Evolutionary conservation across 2,113 vertebrate species (phyloP), one percentile per base, ranked within the genome.

Genomic region (Megaleporinus macrocephalus): DNA sequence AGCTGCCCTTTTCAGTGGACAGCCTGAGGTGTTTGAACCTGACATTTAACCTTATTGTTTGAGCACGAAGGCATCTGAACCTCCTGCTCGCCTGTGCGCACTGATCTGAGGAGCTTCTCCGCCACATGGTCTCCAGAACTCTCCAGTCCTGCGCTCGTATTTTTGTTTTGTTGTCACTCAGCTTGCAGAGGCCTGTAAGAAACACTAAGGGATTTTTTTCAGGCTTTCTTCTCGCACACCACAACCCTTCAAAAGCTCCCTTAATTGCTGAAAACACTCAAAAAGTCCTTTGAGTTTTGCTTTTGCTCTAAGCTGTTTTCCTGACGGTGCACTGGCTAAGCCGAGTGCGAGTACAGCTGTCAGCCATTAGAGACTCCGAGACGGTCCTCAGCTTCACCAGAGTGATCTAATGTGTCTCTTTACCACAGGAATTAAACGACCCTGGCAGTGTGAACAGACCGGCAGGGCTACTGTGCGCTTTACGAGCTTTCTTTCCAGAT

Each of bases 121-220:
- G 9, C 27, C 22, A 2, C 59, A 29, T 44, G 11, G 1, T 11
- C 7, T 59, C 7, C 65, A 36, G 18, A 47, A 47, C 13, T 26
- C 5, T n/a, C 72, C 70, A 29, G 33, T n/a, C 53, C 72, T 53
- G 12, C 53, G 20, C 20, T 61, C 24, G 59, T 55, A 69, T 78
- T 78, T 9, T 69, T 44, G n/a, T 47, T 12, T 16, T 11, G n/a
- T 41, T 78, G 76, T 29, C 76, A 68, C 55, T 57, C 63, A 70
- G 22, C 20, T 30, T 27, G 30, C 53, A 53, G 9, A 41, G 36
- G 44, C 3, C 66, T 13, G 0, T 18, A 33, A 41, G 63, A 68
- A n/a, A 41, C 66, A 2, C 33, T 44, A 22, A 61, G 57, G 3
- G 36, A 30, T 30, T 10, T 20, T 20, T 68, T 22, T 68, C 27